Evolutionary conservation across 2,797 vertebrate genomes (phyloP), one percentile per base, ranked within the genome.

Genomic region (Thaleichthys pacificus): DNA sequence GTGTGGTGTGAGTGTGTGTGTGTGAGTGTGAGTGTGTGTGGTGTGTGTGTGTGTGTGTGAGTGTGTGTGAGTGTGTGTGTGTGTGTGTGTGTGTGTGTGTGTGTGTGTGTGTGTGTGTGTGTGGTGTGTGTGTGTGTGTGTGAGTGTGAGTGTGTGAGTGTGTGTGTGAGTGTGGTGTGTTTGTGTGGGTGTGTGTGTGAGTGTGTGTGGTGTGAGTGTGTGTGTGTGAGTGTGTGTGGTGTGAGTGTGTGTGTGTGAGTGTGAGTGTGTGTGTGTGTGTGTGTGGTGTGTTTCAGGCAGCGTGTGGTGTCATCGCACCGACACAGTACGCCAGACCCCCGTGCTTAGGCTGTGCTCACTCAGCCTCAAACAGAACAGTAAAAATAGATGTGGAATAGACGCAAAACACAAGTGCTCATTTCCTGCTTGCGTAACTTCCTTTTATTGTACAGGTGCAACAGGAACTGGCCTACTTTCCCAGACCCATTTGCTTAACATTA

Each of bases 401-500:
- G 15, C 70, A 60, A 61, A 71, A 74, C 68, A 79, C 3, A 49
- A 78, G 74, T 21, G 67, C 66, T 87, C 69, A 77, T 87, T 85
- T 88, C 83, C 84, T 76, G 76, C 35, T 35, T 61, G 54, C 38
- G 74, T 22, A 73, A 12, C n/a, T 70, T 67, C 67, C 35, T 78
- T 82, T 76, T 69, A 66, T 70, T 54, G 61, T 30, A 38, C 71
- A 78, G 78, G 75, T 79, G 77, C 47, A 26, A 12, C 17, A 24
- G 77, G 68, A 42, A 35, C 56, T 26, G 17, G 5, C 28, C 24
- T 12, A 30, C 22, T 65, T 65, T 12, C 6, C n/a, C 15, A 15
- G 58, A 24, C 5, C 6, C 62, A 8, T 64, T 64, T 11, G 15
- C 7, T n/a, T 64, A 32, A 64, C 62, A 66, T 22, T 22, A 62